Conservation (phyloP, 2,797 vertebrate genomes). For the Sorex maritimensis region DNA sequence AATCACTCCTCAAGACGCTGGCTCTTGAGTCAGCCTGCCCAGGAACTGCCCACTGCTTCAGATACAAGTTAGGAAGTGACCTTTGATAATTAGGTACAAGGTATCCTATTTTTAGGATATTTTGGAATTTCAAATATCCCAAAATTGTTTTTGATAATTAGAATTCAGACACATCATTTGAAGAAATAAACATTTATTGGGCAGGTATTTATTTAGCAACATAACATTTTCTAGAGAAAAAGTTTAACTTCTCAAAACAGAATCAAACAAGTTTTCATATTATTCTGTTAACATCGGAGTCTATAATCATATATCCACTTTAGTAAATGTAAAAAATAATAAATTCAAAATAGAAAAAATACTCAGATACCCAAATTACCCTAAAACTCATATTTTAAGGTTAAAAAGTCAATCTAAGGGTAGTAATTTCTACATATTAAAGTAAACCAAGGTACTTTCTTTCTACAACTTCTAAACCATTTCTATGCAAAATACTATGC, state of each 20-base stretch:
- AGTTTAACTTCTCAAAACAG: slow-evolving; percentile 61
- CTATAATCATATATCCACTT: slow-evolving; percentile 28
- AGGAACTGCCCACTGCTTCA: background rate
- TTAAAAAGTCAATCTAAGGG: slow-evolving; percentile 45
- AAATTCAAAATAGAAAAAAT: slow-evolving; percentile 32
- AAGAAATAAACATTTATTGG: slow-evolving; percentile 79
- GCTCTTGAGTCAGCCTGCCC: background rate
- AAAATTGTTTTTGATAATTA: slow-evolving; percentile 23
- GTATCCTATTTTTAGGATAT: background rate
- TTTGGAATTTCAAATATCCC: background rate
- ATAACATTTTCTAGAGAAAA: slow-evolving; percentile 75
- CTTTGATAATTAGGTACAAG: background rate
- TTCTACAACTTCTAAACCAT: slow-evolving; percentile 58
- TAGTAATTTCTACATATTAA: slow-evolving; percentile 20
- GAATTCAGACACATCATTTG: slow-evolving; percentile 59
- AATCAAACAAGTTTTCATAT: slow-evolving; percentile 60
- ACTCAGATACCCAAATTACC: slow-evolving; percentile 73
- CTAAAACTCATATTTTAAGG: slow-evolving; percentile 60
- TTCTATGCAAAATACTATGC: slow-evolving; percentile 54
- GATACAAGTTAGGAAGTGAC: too few relatives aligned
- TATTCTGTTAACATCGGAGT: slow-evolving; percentile 64
- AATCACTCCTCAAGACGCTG: too few relatives aligned
- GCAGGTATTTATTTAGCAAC: slow-evolving; percentile 76
- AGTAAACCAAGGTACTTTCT: slow-evolving; percentile 12
- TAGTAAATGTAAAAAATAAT: slow-evolving; percentile 62